phyloP scores from a whole-genome alignment of 2,113 vertebrate genomes.

The Poeciliopsis retropinna region DNA sequence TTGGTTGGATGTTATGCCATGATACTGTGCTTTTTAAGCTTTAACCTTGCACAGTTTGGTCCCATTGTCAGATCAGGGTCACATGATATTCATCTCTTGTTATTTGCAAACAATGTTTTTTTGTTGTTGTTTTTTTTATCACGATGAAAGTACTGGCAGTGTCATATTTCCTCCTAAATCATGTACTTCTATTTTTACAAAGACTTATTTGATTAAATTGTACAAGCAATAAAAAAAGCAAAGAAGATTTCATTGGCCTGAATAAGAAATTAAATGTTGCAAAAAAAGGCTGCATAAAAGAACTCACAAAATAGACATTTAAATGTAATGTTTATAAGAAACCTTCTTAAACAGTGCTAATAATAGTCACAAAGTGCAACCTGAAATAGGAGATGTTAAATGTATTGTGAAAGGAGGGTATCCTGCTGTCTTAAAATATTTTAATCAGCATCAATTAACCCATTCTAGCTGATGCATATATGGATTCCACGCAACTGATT shows the following conservation, averaged over 20 bases:
- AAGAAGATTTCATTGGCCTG: not conserved
- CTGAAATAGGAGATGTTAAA: slow-evolving; percentile 19
- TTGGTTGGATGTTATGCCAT: slow-evolving; percentile 15
- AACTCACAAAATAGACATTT: slow-evolving; percentile 9
- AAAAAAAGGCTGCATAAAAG: not conserved
- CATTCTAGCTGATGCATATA: slow-evolving; percentile 15
- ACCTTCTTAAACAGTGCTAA: slow-evolving; percentile 50
- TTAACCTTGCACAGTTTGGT: slow-evolving; percentile 71
- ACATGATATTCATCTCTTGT: slow-evolving; percentile 8
- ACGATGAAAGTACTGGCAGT: not conserved
- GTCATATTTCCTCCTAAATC: slow-evolving; percentile 6
- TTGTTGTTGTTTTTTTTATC: not conserved
- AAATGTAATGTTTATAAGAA: slow-evolving; percentile 2
- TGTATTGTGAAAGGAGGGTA: slow-evolving; percentile 5
- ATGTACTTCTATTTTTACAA: slow-evolving; percentile 3
- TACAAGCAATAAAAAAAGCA: not conserved
- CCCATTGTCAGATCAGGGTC: slow-evolving; percentile 64
- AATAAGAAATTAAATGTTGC: not conserved
- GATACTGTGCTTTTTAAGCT: slow-evolving; percentile 34
- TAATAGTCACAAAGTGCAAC: slow-evolving; percentile 25
- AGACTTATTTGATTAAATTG: slow-evolving; percentile 17
- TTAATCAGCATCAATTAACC: slow-evolving; percentile 28
- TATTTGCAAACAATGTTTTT: not conserved
- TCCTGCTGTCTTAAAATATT: slow-evolving; percentile 11
- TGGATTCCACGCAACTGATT: slow-evolving; percentile 10